Percentiles rank a stretch among this genome's conserved stretches.
phyloP scores from a whole-genome alignment of 2,888 invertebrate genomes.

The Calameuta idolon region DNA sequence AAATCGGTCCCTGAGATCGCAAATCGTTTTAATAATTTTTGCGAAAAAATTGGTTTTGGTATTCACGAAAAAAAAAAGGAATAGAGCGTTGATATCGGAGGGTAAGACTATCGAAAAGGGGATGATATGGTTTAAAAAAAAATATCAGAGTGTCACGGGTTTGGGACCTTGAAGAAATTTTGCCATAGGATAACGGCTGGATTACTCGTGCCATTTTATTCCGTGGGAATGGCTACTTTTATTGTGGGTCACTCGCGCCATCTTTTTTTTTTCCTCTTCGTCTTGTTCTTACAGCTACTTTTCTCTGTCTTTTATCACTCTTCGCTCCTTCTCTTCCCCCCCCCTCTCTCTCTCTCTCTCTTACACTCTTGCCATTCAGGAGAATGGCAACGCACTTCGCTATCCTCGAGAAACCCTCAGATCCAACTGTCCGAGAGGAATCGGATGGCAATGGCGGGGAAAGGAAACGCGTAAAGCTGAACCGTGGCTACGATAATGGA shows the following conservation, averaged over 20 bases:
- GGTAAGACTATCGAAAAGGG: not conserved
- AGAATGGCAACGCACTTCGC: not conserved
- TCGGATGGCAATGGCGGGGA: conserved; percentile 2
- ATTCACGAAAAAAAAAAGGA: not conserved
- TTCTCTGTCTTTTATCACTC: not conserved
- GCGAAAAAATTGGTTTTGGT: not conserved
- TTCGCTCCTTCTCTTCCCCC: not conserved
- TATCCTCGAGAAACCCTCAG: not conserved
- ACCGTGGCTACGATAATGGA: conserved; percentile 27
- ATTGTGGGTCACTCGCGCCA: not conserved
- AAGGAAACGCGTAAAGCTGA: conserved; percentile 26
- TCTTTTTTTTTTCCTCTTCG: not conserved
- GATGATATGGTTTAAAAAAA: not conserved
- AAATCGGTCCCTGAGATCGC: not conserved
- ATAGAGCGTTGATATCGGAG: not conserved
- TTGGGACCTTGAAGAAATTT: not conserved
- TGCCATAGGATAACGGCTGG: not conserved
- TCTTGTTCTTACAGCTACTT: not conserved
- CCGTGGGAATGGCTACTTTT: not conserved
- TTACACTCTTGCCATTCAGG: not conserved
- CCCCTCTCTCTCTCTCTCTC: not conserved
- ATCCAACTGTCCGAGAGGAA: not conserved
- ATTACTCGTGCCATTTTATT: not conserved
- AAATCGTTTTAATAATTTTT: not conserved
- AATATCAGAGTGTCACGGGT: not conserved